Base-by-base conservation (phyloP, 1,140 invertebrate genomes). In the Drosophila aff. region DNA sequence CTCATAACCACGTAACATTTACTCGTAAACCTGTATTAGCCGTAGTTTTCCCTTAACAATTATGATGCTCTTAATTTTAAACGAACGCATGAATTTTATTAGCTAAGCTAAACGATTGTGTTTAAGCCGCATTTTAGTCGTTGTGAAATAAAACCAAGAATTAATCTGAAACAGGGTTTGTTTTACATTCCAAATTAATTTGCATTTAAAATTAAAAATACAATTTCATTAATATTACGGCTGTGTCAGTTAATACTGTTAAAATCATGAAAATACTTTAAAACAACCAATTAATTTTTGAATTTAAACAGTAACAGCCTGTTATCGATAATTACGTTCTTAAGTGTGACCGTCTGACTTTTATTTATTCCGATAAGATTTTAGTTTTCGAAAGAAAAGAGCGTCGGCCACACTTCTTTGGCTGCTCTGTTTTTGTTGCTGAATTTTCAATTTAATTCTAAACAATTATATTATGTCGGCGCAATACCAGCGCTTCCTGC, bases 401-500 rank as follows among this genome's bases (percentile, higher is more conserved):
- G 10, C 10, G 3, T 15, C 18, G 44, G 44, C 0, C 21, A 47
- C 21, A 46, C 44, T 47, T 7, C 3, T 38, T 47, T 31, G 41
- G 9, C 26, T 31, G 52, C 2, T 59, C 31, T 67, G 62, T 62
- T 55, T 38, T 50, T 31, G 49, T 50, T 50, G 49, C 49, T 50
- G 49, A 55, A 40, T 23, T 38, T 23, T 40, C 5, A n/a, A 49
- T 31, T 52, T 36, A 52, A 69, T 44, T 63, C 11, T 44, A 36
- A 36, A 26, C 33, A 58, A 63, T 26, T 66, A 52, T 47, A 77
- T 36, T 72, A 92, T 96, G 95, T 95, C 95, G 87, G 94, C 94
- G 74, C 94, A 94, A 80, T 97, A 96, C 91, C 96, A 95, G 91
- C 95, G 95, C 92, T 97, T 96, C 92, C 92, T 96, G 23, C 95